Evolutionary conservation across 2,113 vertebrate species (phyloP), one percentile per base, ranked within the genome.

Genomic region (Fulmarus glacialis): DNA sequence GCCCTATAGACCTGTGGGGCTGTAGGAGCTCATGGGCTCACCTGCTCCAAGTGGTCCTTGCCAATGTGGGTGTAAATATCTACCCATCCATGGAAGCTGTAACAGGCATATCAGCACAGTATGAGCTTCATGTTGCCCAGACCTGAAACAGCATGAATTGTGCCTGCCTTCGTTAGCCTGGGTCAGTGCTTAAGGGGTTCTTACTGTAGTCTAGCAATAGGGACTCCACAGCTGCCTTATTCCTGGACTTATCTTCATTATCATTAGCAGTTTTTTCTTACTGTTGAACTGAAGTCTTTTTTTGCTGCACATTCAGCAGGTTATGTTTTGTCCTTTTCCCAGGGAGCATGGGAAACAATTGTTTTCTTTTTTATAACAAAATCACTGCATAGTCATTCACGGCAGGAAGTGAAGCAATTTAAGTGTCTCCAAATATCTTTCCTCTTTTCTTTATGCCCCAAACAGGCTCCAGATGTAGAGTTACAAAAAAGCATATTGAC

Each of bases 331-430:
- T 91, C 82, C 90, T 94, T 79, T 62, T 96, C 93, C 82, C 78
- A 82, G 71, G 90, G 79, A 94, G 50, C 92, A 90, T 67, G 85
- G 67, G 90, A 90, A 97, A 90, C 82, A 74, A 96, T 94, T 89
- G 82, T 93, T 97, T 94, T 94, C 92, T 72, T 87, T 92, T 90
- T 90, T 59, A 60, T 82, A 59, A 83, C 82, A 38, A 73, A 95
- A 96, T 96, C 88, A 47, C 86, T 84, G 81, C 77, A 5, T 30
- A 95, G 92, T 95, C 82, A 71, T 92, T 97, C 89, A 74, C 5
- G 29, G 84, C 94, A 97, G 96, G 97, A 97, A 97, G 95, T 89
- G 92, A 92, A 96, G 86, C 94, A 91, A 92, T 96, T 95, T 74
- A 78, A 96, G 56, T 92, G 86, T 95, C 97, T 96, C 91, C 92